These are phyloP conservation scores for Saguinus imperator DNA, from an alignment of 2,113 vertebrate species.

Conservation along the genomic window DNA sequence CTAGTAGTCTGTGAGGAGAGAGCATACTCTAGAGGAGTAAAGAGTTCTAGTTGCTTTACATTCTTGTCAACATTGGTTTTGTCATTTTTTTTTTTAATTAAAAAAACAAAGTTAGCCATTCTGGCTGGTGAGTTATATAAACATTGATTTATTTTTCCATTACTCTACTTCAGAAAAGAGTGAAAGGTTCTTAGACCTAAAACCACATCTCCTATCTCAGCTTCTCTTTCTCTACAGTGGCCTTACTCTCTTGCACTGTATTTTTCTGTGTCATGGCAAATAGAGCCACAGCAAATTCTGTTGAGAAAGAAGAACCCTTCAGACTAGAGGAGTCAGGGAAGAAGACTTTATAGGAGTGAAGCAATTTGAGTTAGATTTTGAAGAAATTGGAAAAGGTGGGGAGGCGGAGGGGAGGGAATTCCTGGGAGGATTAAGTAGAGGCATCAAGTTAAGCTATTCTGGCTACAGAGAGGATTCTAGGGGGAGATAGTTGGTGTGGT, in stretches of 20 bases:
- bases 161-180: background rate
- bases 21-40: background rate
- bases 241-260: background rate
- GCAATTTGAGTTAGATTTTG: background rate
- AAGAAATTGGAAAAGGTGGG: background rate
- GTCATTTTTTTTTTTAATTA: background rate
- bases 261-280: background rate
- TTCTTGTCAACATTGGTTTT: background rate
- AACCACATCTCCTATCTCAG: background rate
- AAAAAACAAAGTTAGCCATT: background rate
- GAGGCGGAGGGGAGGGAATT: background rate
- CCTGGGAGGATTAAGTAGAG: background rate
- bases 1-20: background rate
- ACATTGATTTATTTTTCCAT: background rate
- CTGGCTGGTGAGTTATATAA: background rate
- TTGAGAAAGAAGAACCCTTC: background rate
- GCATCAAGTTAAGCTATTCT: background rate
- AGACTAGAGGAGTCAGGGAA: background rate
- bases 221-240: background rate
- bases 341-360: background rate
- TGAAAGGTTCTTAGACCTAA: background rate
- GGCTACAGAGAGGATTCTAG: background rate
- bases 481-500: fast-evolving
- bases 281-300: background rate
- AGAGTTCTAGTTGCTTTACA: background rate